Conservation (phyloP, 2,888 invertebrate genomes). For the Agapetus fuscipes region DNA sequence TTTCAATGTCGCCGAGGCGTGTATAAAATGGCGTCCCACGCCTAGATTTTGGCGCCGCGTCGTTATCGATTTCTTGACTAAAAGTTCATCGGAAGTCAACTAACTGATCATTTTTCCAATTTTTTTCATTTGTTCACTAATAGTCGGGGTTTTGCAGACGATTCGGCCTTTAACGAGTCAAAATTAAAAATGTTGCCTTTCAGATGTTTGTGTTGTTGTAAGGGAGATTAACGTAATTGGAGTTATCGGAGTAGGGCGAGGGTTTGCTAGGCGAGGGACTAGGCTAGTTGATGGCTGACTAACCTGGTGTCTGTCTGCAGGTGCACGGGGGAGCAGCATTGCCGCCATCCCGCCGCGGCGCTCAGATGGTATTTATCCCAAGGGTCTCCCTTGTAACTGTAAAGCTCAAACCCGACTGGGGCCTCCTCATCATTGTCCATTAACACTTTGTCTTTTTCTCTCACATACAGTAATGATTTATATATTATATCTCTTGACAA, state of each 20-base stretch:
- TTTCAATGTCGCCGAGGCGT: constrained; percentile 30
- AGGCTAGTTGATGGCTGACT: constrained; percentile 24
- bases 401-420: constrained; percentile 43
- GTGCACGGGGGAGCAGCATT: constrained; percentile 43
- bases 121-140: constrained; percentile 2
- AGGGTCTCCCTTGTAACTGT: constrained; percentile 30
- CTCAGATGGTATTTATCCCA: constrained; percentile 40
- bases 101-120: constrained; percentile 12
- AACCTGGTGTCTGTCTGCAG: constrained; percentile 50
- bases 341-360: constrained; percentile 27
- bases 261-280: constrained; percentile 34
- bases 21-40: constrained; percentile 43
- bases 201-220: background rate
- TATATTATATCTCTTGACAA: constrained; percentile 22
- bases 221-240: background rate
- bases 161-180: constrained; percentile 12
- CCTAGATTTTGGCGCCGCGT: constrained; percentile 24
- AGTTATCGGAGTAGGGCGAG: constrained; percentile 24
- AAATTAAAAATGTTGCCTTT: constrained; percentile 3
- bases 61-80: constrained; percentile 30
- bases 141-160: constrained; percentile 14
- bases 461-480: constrained; percentile 12
- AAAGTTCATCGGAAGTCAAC: constrained; percentile 13
- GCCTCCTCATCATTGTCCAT: constrained; percentile 11
- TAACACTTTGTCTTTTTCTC: constrained; percentile 40